Conservation (phyloP, 2,113 vertebrate species). For the Poeciliopsis retropinna region DNA sequence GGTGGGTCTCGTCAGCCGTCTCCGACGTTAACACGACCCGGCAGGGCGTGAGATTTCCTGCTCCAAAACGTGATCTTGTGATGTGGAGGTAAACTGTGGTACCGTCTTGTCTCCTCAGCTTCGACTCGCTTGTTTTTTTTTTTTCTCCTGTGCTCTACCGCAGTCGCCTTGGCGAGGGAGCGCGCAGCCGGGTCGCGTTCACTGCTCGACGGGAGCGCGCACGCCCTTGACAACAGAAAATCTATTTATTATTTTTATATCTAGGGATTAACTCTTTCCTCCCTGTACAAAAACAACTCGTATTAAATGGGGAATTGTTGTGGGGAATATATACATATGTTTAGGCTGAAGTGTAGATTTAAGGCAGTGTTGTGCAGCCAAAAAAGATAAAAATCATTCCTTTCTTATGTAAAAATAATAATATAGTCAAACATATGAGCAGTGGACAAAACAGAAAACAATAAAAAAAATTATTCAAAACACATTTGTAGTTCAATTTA, state of each 20-base stretch:
- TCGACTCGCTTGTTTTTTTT: conserved; percentile 74
- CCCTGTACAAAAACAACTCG: neutral
- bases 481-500: too few species aligned
- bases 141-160: conserved; percentile 70
- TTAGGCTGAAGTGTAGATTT: too few species aligned
- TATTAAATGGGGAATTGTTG: neutral
- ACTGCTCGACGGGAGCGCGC: conserved; percentile 61
- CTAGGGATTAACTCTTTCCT: conserved; percentile 32
- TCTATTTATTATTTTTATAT: neutral
- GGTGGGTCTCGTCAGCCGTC: conserved; percentile 46
- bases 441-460: too few species aligned
- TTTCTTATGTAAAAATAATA: too few species aligned
- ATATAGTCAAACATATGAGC: too few species aligned
- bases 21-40: conserved; percentile 52
- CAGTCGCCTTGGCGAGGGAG: conserved; percentile 71
- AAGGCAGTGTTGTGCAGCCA: too few species aligned
- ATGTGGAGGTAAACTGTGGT: conserved; percentile 58
- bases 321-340: too few species aligned
- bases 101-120: conserved; percentile 57
- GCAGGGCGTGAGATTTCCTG: conserved; percentile 62
- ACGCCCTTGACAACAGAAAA: conserved; percentile 60
- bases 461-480: too few species aligned
- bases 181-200: conserved; percentile 73
- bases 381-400: too few species aligned
- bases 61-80: conserved; percentile 54